Percentiles rank a stretch among this genome's conserved stretches.
Conservation (phyloP, 2,113 vertebrate species). For the Oncorhynchus mykiss region DNA sequence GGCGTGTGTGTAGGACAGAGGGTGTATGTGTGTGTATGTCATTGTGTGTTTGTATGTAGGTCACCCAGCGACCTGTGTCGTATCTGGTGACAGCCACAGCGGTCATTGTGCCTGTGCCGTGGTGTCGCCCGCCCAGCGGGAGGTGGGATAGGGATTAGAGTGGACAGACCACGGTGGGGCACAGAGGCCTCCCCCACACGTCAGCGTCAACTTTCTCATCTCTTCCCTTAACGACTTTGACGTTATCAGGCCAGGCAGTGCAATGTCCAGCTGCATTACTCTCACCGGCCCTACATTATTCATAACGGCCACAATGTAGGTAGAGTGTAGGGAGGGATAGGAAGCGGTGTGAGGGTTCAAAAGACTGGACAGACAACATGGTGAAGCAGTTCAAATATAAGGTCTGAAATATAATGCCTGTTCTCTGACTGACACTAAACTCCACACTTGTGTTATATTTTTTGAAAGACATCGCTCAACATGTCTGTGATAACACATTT, state of each 20-base stretch:
- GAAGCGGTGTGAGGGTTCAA: constrained; percentile 15
- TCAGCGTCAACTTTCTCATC: constrained; percentile 65
- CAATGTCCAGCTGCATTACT: constrained; percentile 84
- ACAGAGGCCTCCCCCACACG: constrained; percentile 61
- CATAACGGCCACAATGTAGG: constrained; percentile 78
- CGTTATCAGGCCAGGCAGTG: constrained; percentile 84
- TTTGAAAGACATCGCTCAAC: neutral
- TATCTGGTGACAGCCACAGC: constrained; percentile 50
- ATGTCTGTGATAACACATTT: too few relatives aligned
- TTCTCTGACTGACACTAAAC: too few relatives aligned
- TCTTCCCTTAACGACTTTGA: constrained; percentile 75
- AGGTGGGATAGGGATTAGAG: constrained; percentile 68
- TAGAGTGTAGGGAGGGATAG: constrained; percentile 3
- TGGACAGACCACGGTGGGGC: constrained; percentile 59
- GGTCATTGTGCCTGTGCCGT: constrained; percentile 45
- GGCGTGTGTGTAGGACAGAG: too few relatives aligned
- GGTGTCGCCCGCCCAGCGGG: constrained; percentile 29
- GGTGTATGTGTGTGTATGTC: too few relatives aligned
- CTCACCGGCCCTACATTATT: constrained; percentile 79
- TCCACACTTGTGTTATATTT: too few relatives aligned
- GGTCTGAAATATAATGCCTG: too few relatives aligned
- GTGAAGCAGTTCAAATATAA: too few relatives aligned
- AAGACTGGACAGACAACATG: constrained; percentile 9
- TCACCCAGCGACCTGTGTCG: constrained; percentile 57
- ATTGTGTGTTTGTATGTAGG: constrained; percentile 65